Percentiles rank a stretch among this genome's conserved stretches.
phyloP scores from a whole-genome alignment of 2,888 invertebrate genomes.

The Euproctis similis region DNA sequence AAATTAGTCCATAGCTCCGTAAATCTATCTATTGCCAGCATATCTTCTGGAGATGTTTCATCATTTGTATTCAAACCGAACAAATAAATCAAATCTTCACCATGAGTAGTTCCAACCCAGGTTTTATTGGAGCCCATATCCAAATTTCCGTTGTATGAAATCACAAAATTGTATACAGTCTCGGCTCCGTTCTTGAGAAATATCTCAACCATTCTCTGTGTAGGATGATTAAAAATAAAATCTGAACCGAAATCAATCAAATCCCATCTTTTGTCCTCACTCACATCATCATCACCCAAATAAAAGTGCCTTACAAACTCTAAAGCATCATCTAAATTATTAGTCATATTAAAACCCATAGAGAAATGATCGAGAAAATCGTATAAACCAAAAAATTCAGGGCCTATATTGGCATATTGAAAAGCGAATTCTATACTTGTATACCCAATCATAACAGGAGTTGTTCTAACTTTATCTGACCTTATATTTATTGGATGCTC shows the following conservation, averaged over 20 bases:
- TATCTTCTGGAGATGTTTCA: constrained; percentile 8
- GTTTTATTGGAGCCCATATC: neutral
- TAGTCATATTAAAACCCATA: neutral
- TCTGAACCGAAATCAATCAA: constrained; percentile 3
- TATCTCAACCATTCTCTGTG: constrained; percentile 9
- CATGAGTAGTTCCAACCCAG: neutral
- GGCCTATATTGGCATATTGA: neutral
- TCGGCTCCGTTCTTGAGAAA: constrained; percentile 5
- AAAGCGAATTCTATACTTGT: constrained; percentile 7
- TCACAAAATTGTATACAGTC: constrained; percentile 10
- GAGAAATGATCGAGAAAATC: neutral
- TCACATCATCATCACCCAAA: constrained; percentile 10
- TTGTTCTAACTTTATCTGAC: constrained; percentile 5
- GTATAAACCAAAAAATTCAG: constrained; percentile 1
- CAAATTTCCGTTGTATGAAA: constrained; percentile 10
- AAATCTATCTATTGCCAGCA: constrained; percentile 13
- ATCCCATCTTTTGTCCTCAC: constrained; percentile 1
- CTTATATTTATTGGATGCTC: constrained; percentile 7
- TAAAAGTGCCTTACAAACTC: constrained; percentile 4
- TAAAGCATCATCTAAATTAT: constrained; percentile 3
- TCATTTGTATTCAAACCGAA: neutral
- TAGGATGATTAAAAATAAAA: constrained; percentile 7
- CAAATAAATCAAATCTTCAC: neutral
- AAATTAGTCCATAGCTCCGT: constrained; percentile 24
- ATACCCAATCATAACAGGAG: constrained; percentile 9